Evolutionary conservation across 2,797 vertebrate species (phyloP), one percentile per base, ranked within the genome.

Genomic region (Amblyopsis hoosieri): DNA sequence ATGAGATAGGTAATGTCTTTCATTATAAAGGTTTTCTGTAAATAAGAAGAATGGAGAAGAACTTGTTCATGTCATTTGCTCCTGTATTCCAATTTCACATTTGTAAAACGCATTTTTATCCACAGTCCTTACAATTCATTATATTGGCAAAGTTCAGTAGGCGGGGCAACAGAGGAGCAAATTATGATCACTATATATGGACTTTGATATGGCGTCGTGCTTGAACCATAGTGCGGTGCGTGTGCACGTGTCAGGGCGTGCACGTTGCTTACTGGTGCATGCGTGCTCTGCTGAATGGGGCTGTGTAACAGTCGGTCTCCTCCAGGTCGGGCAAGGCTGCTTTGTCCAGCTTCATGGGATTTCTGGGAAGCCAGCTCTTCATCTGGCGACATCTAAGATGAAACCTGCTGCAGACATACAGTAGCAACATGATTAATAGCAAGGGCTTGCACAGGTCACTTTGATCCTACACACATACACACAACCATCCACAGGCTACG

Each of bases 291-390:
- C 96, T 98, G 82, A 99, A 99, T n/a, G 98, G 97, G 0, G 97
- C 97, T 0, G 97, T 99, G 87, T 99, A 99, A 83, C 97, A 98
- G 89, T 98, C 96, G 0, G 94, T 95, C 54, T 98, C 96, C 81
- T 98, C 95, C 65, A 99, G 90, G 74, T 99, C 96, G 57, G 97
- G 98, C 58, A 99, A 84, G 0, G 96, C 95, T 79, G 97, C 95
- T 83, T 99, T 99, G 88, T 99, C 98, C 8, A 99, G 94, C 89
- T 98, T 96, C 98, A 99, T 99, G 2, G 98, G 98, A 82, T 99
- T 99, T 82, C 89, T 94, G 31, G 97, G 95, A 79, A 99, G 86
- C 96, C 97, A 99, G 42, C 94, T 96, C 83, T 97, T 98, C 57
- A 99, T 79, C 81, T 98, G 95, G 68, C 89, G 93, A 75, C 94